A percentile compares a stretch with the other conserved stretches of the same genome.
Conservation (phyloP, 2,888 invertebrate species). For the Aradus depressus region DNA sequence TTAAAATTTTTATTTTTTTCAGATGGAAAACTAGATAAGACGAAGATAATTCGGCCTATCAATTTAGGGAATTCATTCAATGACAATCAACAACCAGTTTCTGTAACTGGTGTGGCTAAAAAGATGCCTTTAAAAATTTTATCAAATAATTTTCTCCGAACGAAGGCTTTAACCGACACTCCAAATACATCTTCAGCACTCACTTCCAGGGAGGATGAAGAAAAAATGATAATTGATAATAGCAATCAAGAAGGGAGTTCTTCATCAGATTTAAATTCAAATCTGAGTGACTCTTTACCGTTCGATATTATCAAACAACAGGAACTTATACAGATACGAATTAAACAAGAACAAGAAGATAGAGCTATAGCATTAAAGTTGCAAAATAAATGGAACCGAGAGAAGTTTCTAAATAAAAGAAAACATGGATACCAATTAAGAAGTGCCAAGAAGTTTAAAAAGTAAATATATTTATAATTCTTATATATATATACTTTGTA, state of each 20-base stretch:
- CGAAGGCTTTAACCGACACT: slow-evolving; percentile 7
- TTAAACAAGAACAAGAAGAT: slow-evolving; percentile 19
- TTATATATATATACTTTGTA: slow-evolving; percentile 9
- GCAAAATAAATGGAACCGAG: slow-evolving; percentile 21
- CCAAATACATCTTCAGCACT: no score
- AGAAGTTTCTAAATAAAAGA: slow-evolving; percentile 15
- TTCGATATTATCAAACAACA: slow-evolving; percentile 19
- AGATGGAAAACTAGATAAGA: slow-evolving; percentile 21
- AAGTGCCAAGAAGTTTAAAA: slow-evolving; percentile 18
- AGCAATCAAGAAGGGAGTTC: slow-evolving; percentile 6
- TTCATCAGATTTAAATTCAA: slow-evolving; percentile 15
- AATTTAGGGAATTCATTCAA: slow-evolving; percentile 14
- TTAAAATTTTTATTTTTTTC: not conserved
- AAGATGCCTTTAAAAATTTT: slow-evolving; percentile 23
- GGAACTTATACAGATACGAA: slow-evolving; percentile 14
- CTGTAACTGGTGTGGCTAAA: slow-evolving; percentile 10
- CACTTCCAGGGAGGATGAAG: slow-evolving; percentile 7
- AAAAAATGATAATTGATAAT: no score
- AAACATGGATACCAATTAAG: slow-evolving; percentile 21
- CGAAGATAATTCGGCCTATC: slow-evolving; percentile 20
- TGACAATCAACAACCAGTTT: not conserved
- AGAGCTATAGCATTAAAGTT: slow-evolving; percentile 21
- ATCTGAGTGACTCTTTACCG: slow-evolving; percentile 11
- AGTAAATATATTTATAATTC: slow-evolving; percentile 4
- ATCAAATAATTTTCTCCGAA: slow-evolving; percentile 24